These are phyloP conservation scores for Meloe dianella DNA, from an alignment of 2,888 invertebrate genomes.

Conservation along the genomic window DNA sequence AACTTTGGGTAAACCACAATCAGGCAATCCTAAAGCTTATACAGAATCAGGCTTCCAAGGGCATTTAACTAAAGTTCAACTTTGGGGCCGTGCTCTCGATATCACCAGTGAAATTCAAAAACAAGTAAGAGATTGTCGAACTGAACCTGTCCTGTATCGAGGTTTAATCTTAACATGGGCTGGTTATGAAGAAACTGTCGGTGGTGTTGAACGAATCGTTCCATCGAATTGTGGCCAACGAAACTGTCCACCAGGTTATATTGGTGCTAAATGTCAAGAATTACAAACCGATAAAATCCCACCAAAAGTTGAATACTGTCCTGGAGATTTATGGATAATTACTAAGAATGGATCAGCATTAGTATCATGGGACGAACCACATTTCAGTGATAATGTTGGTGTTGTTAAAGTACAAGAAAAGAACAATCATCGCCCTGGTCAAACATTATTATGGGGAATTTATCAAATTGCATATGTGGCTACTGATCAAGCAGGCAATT, in stretches of 20 bases:
- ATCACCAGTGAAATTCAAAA: conserved; percentile 92
- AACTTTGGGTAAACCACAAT: conserved; percentile 87
- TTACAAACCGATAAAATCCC: conserved; percentile 67
- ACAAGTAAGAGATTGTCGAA: conserved; percentile 91
- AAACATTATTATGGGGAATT: conserved; percentile 88
- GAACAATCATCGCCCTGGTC: conserved; percentile 85
- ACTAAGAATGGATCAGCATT: conserved; percentile 90
- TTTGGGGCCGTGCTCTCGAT: conserved; percentile 91
- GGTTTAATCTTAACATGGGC: conserved; percentile 90
- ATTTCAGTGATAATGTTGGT: conserved; percentile 88
- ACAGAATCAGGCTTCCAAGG: conserved; percentile 95
- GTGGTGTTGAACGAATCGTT: conserved; percentile 89
- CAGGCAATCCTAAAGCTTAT: conserved; percentile 79
- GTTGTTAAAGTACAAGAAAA: conserved; percentile 80
- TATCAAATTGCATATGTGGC: conserved; percentile 94
- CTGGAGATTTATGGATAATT: conserved; percentile 93
- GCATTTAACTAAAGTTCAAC: conserved; percentile 90
- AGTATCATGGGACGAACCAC: conserved; percentile 91
- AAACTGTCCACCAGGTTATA: conserved; percentile 86
- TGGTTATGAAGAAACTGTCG: conserved; percentile 86
- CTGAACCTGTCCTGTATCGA: conserved; percentile 87
- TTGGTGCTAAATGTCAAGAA: conserved; percentile 84
- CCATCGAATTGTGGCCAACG: conserved; percentile 92
- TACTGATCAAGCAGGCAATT: conserved; percentile 89
- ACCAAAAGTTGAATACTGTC: conserved; percentile 88